Evolutionary conservation across 2,113 vertebrate species (phyloP), one percentile per base, ranked within the genome.

Genomic region (Glareola pratincola): DNA sequence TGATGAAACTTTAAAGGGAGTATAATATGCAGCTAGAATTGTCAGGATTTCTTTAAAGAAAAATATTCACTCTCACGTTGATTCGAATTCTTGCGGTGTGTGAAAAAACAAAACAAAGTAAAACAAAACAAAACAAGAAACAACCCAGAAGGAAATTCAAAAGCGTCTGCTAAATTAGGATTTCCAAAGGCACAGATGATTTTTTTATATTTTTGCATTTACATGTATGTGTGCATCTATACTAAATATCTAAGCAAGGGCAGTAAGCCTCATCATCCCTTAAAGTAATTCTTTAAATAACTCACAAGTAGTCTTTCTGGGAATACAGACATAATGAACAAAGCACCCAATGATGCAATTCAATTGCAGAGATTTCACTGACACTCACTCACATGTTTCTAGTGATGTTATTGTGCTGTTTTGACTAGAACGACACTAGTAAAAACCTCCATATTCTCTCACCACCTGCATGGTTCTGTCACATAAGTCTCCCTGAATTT

Each of bases 181-280:
- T 57, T 75, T 63, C 8, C 9, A 83, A 72, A 76, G 2, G 5
- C 69, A 83, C 22, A 48, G 4, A 15, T 45, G 4, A 3, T 7
- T 32, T 27, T 8, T 3, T 50, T 9, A 15, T 29, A 32, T n/a
- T 19, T 39, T 14, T 34, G 4, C 56, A 34, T 64, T 32, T 80
- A 8, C 48, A n/a, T 50, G 4, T 67, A n/a, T 29, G 12, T 29
- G 3, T 4, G 0, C 1, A 4, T 80, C 11, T 56, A 48, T 29
- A 10, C 1, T 60, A 87, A 81, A 54, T 75, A 51, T 2, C 4
- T 67, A 74, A 62, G 19, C 10, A 77, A 19, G 4, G 22, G 7
- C 5, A 53, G 73, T 59, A 76, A 84, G 2, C 3, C 13, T 76
- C 17, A 85, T 69, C 56, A 51, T 0, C 4, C 14, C 7, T 48